phyloP scores from a whole-genome alignment of 2,113 vertebrate species.

The Mesitornis unicolor region DNA sequence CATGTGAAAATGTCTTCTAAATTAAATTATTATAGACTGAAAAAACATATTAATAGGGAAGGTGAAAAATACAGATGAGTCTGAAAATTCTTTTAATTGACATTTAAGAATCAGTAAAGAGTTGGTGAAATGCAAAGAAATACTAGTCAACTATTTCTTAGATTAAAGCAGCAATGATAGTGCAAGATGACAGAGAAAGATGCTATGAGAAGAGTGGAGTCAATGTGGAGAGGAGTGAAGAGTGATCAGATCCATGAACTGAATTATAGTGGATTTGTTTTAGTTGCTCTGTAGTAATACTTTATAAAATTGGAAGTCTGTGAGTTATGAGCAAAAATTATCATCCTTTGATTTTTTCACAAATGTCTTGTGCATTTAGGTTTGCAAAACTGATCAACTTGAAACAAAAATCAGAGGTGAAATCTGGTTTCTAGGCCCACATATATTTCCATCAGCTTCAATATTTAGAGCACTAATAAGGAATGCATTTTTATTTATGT shows the following conservation, averaged over 20 bases:
- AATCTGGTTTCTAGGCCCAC: neutral
- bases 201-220: neutral
- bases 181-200: neutral
- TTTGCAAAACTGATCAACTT: neutral
- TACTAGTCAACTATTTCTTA: neutral
- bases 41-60: neutral
- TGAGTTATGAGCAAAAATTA: neutral
- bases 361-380: neutral
- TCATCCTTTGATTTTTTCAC: neutral
- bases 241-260: neutral
- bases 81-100: neutral
- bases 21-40: neutral
- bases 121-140: neutral
- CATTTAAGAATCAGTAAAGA: neutral
- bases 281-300: neutral
- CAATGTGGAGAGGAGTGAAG: neutral
- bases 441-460: neutral
- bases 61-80: neutral
- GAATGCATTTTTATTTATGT: neutral
- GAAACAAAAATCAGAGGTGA: neutral
- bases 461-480: neutral
- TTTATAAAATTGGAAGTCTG: neutral
- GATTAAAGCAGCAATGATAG: neutral
- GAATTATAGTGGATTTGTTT: neutral
- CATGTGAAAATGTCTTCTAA: neutral